phyloP scores from a whole-genome alignment of 1,140 invertebrate species.

The Lordiphosa clarofinis region DNA sequence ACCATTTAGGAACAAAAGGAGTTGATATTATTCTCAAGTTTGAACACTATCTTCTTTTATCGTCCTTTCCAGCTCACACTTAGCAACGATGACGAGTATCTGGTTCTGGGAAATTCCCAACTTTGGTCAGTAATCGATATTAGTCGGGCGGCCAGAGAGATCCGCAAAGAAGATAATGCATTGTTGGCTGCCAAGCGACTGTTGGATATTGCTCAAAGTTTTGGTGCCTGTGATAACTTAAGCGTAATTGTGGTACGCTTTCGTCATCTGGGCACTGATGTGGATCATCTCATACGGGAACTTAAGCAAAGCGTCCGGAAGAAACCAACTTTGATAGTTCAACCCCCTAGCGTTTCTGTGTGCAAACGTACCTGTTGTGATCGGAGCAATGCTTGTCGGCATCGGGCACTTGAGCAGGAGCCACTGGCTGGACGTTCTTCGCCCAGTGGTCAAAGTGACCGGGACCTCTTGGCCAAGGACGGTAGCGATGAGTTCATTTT shows the following conservation, averaged over 20 bases:
- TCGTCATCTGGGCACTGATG: conserved; percentile 83
- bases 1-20: too few relatives aligned
- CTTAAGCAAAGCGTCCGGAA: conserved; percentile 85
- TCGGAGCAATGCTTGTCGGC: conserved; percentile 83
- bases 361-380: conserved; percentile 84
- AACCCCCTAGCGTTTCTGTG: conserved; percentile 58
- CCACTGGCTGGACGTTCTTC: conserved; percentile 85
- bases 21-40: too few relatives aligned
- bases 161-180: conserved; percentile 86
- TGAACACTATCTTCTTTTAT: too few relatives aligned
- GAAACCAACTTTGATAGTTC: conserved; percentile 79
- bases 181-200: conserved; percentile 89
- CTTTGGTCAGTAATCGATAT: conserved; percentile 89
- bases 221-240: conserved; percentile 89
- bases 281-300: conserved; percentile 88
- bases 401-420: conserved; percentile 73
- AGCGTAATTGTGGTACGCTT: conserved; percentile 89
- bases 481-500: conserved; percentile 61
- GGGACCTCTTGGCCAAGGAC: conserved; percentile 79
- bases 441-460: conserved; percentile 90
- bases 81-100: conserved; percentile 89
- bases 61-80: conserved; percentile 80
- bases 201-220: conserved; percentile 90
- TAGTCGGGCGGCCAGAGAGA: conserved; percentile 87
- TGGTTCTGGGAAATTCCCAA: conserved; percentile 89